Percentiles rank a stretch among this genome's conserved stretches.
These are phyloP conservation scores for Oreochromis niloticus DNA, from an alignment of 2,113 vertebrate genomes.

Conservation along the genomic window DNA sequence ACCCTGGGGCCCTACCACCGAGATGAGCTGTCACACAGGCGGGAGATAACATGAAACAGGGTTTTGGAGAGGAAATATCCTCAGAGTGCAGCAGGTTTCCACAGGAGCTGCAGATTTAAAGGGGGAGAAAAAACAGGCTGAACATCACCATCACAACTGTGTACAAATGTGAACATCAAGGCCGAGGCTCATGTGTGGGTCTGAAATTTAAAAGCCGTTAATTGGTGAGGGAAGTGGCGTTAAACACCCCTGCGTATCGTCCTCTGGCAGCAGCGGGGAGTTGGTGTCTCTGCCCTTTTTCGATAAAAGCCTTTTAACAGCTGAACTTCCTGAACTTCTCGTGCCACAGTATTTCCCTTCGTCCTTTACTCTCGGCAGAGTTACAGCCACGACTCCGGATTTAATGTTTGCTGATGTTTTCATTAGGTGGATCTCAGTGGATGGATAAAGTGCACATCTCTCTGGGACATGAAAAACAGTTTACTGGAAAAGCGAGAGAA, in stretches of 20 bases:
- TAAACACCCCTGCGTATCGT: not conserved
- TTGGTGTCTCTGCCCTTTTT: not conserved
- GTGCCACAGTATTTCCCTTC: not conserved
- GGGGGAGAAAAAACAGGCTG: not conserved
- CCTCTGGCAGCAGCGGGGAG: not conserved
- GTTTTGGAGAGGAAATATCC: not conserved
- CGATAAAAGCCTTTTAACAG: constrained; percentile 10
- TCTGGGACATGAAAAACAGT: not conserved
- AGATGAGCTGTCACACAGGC: constrained; percentile 21
- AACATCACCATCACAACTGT: not conserved
- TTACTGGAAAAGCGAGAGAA: not conserved
- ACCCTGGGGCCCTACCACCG: constrained; percentile 33
- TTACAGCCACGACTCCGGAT: not conserved
- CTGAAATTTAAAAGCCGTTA: constrained; percentile 7
- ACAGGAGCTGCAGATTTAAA: not conserved
- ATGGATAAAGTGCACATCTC: not conserved
- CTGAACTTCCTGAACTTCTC: not conserved
- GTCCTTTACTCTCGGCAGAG: not conserved
- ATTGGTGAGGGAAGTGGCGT: not conserved
- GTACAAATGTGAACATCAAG: not conserved
- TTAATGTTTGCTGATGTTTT: not conserved
- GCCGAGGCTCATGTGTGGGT: not conserved
- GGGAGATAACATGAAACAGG: not conserved
- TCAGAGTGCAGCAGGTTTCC: not conserved
- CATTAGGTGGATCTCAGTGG: not conserved